phyloP scores from a whole-genome alignment of 2,113 vertebrate genomes.

The Corythaeola cristata region DNA sequence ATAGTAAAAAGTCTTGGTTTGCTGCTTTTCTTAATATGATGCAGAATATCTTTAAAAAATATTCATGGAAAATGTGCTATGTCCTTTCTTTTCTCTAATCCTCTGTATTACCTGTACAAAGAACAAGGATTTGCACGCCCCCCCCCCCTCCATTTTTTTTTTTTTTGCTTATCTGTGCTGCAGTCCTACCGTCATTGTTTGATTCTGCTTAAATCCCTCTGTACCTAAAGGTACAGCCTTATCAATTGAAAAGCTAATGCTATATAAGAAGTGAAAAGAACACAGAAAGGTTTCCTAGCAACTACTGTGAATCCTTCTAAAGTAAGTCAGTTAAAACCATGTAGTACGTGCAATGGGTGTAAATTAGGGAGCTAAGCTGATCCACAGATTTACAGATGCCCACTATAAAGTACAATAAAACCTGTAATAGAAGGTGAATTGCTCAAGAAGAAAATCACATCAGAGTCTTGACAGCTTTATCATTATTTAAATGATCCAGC shows the following conservation, averaged over 20 bases:
- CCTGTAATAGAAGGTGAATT: constrained; percentile 64
- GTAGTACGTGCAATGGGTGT: constrained; percentile 66
- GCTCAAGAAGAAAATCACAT: constrained; percentile 72
- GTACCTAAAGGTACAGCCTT: constrained; percentile 72
- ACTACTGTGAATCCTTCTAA: constrained; percentile 75
- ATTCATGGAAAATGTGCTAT: constrained; percentile 25
- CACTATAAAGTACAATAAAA: constrained; percentile 71
- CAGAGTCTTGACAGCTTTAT: constrained; percentile 67
- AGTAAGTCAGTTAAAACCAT: constrained; percentile 77
- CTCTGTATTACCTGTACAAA: constrained; percentile 60
- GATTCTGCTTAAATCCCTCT: constrained; percentile 73
- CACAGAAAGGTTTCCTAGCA: constrained; percentile 80
- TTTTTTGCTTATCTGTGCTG: constrained; percentile 52
- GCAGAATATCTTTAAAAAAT: constrained; percentile 37
- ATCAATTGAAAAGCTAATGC: constrained; percentile 77
- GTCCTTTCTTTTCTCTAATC: constrained; percentile 51
- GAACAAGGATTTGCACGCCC: constrained; percentile 44
- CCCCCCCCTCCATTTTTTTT: not conserved
- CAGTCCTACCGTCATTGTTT: constrained; percentile 68
- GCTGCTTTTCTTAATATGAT: constrained; percentile 23
- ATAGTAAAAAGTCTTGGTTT: constrained; percentile 25
- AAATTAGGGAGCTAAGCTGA: constrained; percentile 60
- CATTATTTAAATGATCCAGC: constrained; percentile 73
- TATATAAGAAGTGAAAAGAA: constrained; percentile 75
- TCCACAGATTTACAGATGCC: constrained; percentile 66